Evolutionary conservation across 2,888 invertebrate species (phyloP), one percentile per base, ranked within the genome.

Genomic region (Odontocerum albicorne): DNA sequence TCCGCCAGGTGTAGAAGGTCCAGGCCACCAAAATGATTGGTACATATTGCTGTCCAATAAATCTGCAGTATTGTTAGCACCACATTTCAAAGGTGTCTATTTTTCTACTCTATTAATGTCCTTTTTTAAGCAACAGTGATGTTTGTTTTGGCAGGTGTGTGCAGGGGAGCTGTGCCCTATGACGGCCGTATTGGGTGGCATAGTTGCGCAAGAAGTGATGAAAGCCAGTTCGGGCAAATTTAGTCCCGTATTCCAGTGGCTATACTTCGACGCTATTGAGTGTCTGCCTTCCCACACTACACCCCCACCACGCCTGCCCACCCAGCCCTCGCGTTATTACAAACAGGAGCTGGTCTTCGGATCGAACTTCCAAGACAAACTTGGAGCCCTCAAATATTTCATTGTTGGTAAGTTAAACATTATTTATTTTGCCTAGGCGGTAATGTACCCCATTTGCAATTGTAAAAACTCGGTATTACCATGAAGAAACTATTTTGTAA

Each of bases 171-270:
- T 92, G 22, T 90, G 88, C 67, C 96, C 98, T 0, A 86, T 99
- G 75, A 91, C 94, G 68, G 95, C 96, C 0, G 88, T 92, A 1
- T 88, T 98, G 64, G 99, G 99, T 44, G 98, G 99, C 15, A 84
- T 97, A 50, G 92, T 97, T 3, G 98, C 98, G 17, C 99, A 99
- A 74, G 99, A 99, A 76, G 96, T 91, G n/a, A 88, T 99, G 88
- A 99, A 99, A 77, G 96, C 96, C 0, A 95, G 94, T 73, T 92
- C 92, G 36, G 96, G 96, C 51, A 97, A 97, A 72, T 98, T 97
- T 73, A 85, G 87, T 62, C 97, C 97, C 0, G 89, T 98, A 60
- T 80, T 82, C 66, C 96, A 98, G 69, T 98, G 92, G 90, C 72
- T 97, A 47, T 98, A 97, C 72, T 92, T 92, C 67, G 98, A 99